Percentiles rank a stretch among this genome's conserved stretches.
Conservation (phyloP, 2,113 vertebrate genomes). For the Thomomys bottae region DNA sequence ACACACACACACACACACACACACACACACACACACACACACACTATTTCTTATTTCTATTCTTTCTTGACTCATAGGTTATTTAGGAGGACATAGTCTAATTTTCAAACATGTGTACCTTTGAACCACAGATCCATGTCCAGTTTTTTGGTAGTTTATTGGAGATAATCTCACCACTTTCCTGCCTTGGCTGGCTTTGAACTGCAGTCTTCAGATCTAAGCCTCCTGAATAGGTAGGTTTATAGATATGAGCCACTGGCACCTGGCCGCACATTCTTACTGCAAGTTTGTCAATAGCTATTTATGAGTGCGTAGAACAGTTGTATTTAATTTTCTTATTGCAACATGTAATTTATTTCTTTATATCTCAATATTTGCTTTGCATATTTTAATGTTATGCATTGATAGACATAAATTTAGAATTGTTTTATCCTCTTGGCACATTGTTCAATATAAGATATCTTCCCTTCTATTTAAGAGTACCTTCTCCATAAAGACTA, state of each 20-base stretch:
- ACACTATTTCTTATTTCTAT: neutral
- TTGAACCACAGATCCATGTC: too few relatives aligned
- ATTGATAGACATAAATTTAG: neutral
- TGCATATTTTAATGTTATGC: neutral
- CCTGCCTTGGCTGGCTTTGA: too few relatives aligned
- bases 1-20: too few relatives aligned
- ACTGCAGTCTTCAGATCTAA: too few relatives aligned
- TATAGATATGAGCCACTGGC: too few relatives aligned
- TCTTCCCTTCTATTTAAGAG: neutral
- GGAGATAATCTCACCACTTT: too few relatives aligned
- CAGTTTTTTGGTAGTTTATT: too few relatives aligned
- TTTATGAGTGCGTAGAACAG: neutral
- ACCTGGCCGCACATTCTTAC: neutral
- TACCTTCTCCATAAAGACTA: neutral
- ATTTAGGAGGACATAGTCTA: constrained; percentile 2
- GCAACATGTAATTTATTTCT: neutral
- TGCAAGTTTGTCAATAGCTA: neutral
- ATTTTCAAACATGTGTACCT: neutral
- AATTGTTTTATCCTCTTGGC: neutral
- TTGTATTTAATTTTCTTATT: neutral
- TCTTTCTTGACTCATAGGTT: neutral
- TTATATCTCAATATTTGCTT: neutral
- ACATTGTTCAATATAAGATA: neutral
- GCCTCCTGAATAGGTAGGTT: too few relatives aligned
- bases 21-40: neutral